phyloP scores from a whole-genome alignment of 2,113 vertebrate species.

The Entosphenus tridentatus region DNA sequence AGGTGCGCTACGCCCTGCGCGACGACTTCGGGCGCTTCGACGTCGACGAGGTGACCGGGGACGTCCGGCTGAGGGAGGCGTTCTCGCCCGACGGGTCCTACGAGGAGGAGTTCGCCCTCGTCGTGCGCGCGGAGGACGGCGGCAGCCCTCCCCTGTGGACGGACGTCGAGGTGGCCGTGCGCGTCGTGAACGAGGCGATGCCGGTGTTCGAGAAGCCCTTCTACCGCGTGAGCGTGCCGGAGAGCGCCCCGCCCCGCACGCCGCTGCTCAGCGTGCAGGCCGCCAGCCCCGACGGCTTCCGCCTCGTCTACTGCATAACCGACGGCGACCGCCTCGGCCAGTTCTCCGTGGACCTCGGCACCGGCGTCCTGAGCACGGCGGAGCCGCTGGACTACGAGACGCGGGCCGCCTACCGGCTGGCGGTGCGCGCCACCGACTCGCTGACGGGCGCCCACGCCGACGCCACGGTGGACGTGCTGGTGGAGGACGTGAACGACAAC shows the following conservation, averaged over 20 bases:
- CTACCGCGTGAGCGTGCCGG: slow-evolving; percentile 51
- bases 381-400: slow-evolving; percentile 61
- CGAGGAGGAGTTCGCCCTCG: slow-evolving; percentile 53
- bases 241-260: slow-evolving; percentile 54
- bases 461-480: slow-evolving; percentile 52
- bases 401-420: slow-evolving; percentile 40
- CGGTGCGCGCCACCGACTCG: slow-evolving; percentile 62
- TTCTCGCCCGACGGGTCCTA: slow-evolving; percentile 81
- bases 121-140: slow-evolving; percentile 52
- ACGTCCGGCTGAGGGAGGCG: slow-evolving; percentile 44
- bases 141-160: slow-evolving; percentile 52
- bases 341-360: slow-evolving; percentile 85
- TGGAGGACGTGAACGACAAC: slow-evolving; percentile 80
- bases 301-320: slow-evolving; percentile 73
- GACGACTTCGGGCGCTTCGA: slow-evolving; percentile 80
- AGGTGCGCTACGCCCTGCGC: slow-evolving; percentile 56
- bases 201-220: slow-evolving; percentile 86
- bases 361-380: slow-evolving; percentile 63
- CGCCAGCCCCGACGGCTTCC: slow-evolving; percentile 77
- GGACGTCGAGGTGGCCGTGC: slow-evolving; percentile 53
- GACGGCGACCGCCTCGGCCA: slow-evolving; percentile 61
- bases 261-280: slow-evolving; percentile 75
- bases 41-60: slow-evolving; percentile 47
- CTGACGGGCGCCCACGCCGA: slow-evolving; percentile 73
- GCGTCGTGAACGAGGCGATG: slow-evolving; percentile 93